Evolutionary conservation across 35 echinoderm and acorn worm genomes (phyloP), one percentile per base, ranked within the genome.

Genomic region (Eucidaris tribuloides): DNA sequence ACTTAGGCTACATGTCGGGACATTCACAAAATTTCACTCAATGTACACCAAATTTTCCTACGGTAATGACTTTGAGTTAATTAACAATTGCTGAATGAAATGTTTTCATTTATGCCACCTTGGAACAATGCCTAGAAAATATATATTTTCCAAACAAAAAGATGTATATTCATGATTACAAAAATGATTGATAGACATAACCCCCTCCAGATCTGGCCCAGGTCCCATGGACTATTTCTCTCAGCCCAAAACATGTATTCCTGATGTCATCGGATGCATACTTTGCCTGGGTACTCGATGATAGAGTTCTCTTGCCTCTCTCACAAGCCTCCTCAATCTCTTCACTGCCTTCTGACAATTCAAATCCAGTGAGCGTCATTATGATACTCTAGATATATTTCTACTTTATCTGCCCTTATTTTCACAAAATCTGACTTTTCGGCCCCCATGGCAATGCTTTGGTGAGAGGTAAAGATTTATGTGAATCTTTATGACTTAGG

Each of bases 241-340:
- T 45, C 14, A 6, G 1, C 9, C 25, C 52, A 45, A 36, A 31
- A 54, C 13, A 66, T 66, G 13, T 27, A 31, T 13, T 4, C 18
- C 14, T 2, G n/a, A n/a, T n/a, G 3, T n/a, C 18, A n/a, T 23
- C 14, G 23, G 22, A 30, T 9, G 86, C 57, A 56, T 59, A 93
- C 91, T 71, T 93, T 5, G 91, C 91, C 40, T 97, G 89, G 50
- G 94, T 52, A 55, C 89, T 97, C 27, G 89, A 87, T 78, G 94
- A 97, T 7, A 97, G 80, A 11, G 94, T 97, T 42, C 94, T 97
- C 85, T 97, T 97, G 1, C 89, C 94, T 78, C 94, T 81, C 61
- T 97, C 94, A 31, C 84, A 79, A 9, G 94, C 94, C 2, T 97
- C 42, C 94, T 83, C 41, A 97, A 40, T 41, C 94, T 54, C 24